A percentile compares a stretch with the other conserved stretches of the same genome.
Conservation (phyloP, 1,140 invertebrate genomes). For the Drosophila repletoides region DNA sequence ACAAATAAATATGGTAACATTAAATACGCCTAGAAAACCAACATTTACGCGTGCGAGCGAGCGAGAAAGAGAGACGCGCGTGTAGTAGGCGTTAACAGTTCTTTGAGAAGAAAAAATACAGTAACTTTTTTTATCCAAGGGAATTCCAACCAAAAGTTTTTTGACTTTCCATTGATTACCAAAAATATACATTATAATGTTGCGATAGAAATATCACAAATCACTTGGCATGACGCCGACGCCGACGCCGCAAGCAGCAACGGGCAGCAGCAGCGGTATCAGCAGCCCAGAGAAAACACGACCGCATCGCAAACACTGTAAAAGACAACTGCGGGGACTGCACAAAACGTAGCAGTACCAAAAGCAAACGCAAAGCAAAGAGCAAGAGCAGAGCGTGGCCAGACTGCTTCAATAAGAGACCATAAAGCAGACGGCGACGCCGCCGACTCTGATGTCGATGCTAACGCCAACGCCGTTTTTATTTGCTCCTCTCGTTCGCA, state of each 20-base stretch:
- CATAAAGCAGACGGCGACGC: conserved; percentile 11
- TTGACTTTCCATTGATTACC: conserved; percentile 30
- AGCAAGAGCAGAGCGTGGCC: conserved; percentile 44
- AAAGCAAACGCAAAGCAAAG: conserved; percentile 32
- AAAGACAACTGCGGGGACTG: conserved; percentile 49
- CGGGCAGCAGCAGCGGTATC: conserved; percentile 19
- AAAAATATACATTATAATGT: conserved; percentile 34
- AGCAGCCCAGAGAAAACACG: conserved; percentile 52
- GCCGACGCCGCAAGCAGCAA: conserved; percentile 17
- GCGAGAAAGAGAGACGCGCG: conserved; percentile 12
- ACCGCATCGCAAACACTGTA: conserved; percentile 58
- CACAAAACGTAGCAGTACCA: conserved; percentile 31
- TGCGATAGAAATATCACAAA: conserved; percentile 44
- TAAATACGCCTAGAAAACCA: conserved; percentile 2
- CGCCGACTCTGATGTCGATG: no score
- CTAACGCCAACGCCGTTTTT: conserved; percentile 33
- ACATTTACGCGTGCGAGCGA: neutral
- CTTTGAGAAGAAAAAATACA: neutral
- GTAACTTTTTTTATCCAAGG: conserved; percentile 5
- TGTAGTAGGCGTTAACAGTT: conserved; percentile 17
- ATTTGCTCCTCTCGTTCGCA: no score
- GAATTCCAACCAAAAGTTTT: neutral
- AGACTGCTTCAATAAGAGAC: conserved; percentile 42
- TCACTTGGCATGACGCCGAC: conserved; percentile 48
- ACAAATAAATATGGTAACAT: conserved; percentile 12